These are phyloP conservation scores for Xestia c-nigrum DNA, from an alignment of 2,888 invertebrate genomes.

Conservation along the genomic window DNA sequence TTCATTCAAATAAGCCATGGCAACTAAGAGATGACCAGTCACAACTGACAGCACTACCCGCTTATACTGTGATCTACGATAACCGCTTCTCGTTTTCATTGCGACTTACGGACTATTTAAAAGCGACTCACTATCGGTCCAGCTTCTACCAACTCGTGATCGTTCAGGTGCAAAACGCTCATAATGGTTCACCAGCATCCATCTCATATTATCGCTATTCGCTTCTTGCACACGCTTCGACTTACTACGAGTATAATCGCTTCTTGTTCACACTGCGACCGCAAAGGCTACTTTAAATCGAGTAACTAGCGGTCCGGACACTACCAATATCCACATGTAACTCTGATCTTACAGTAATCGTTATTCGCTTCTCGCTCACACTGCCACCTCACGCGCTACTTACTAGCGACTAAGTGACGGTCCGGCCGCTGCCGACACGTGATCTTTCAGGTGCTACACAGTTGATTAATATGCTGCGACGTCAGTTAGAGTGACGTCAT, in stretches of 20 bases:
- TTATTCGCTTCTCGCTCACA: no score
- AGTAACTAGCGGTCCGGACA: constrained; percentile 82
- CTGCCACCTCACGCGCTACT: constrained; percentile 52
- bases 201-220: not conserved
- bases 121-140: constrained; percentile 81
- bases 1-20: no score
- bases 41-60: no score
- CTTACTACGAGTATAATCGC: no score
- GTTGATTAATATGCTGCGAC: constrained; percentile 80
- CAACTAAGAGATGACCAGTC: no score
- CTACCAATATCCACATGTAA: constrained; percentile 64
- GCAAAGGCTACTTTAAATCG: constrained; percentile 68
- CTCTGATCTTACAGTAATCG: no score
- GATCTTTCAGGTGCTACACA: constrained; percentile 84
- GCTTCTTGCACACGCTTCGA: not conserved
- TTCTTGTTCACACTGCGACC: constrained; percentile 27
- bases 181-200: not conserved
- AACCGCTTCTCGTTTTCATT: constrained; percentile 20
- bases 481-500: constrained; percentile 78
- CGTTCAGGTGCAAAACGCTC: constrained; percentile 75
- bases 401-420: constrained; percentile 81
- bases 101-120: constrained; percentile 60
- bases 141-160: constrained; percentile 76
- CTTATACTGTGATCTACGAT: not conserved
- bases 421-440: constrained; percentile 77